Evolutionary conservation across 2,888 invertebrate genomes (phyloP), one percentile per base, ranked within the genome.

Genomic region (Melinaea marsaeus): DNA sequence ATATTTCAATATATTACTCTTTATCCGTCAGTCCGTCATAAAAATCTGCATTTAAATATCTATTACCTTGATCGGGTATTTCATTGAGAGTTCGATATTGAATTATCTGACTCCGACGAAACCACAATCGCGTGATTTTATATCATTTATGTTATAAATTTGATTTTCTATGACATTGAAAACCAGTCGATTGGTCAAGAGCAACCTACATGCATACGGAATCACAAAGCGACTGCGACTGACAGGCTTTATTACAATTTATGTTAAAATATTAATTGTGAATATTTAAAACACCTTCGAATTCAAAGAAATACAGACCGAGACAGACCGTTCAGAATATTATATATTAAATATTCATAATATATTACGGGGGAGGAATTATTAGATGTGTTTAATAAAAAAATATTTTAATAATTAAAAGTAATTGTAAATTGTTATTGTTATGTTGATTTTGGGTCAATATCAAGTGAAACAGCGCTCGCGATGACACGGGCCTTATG

Each of bases 191-290:
- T 65, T 63, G 48, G 60, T 63, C 42, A 62, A 62, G 47, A 56
- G 37, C 63, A 48, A 57, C 42, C 42, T 47, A 42, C 58, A 58
- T 62, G 69, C 63, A 64, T 60, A 67, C 63, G 66, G 58, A 61
- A 64, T 47, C 68, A 70, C 62, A 68, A 65, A 64, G 68, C 63
- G 62, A 63, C 42, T 35, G 33, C 63, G 59, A 63, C 65, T 63
- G 64, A 63, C 70, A 66, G 66, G 66, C 65, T 69, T 71, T 66
- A 72, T 64, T 65, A 69, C 67, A 65, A 68, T 69, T 66, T 62
- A 58, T 51, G 60, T 68, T 74, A 69, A 75, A 71, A 71, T 74
- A 74, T 73, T 62, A 65, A 66, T 72, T 72, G 59, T 72, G 71
- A 73, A 74, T 70, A 72, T 71, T 72, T 70, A 66, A 69, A 72